phyloP scores from a whole-genome alignment of 2,888 invertebrate species.

The Sisyra terminalis region DNA sequence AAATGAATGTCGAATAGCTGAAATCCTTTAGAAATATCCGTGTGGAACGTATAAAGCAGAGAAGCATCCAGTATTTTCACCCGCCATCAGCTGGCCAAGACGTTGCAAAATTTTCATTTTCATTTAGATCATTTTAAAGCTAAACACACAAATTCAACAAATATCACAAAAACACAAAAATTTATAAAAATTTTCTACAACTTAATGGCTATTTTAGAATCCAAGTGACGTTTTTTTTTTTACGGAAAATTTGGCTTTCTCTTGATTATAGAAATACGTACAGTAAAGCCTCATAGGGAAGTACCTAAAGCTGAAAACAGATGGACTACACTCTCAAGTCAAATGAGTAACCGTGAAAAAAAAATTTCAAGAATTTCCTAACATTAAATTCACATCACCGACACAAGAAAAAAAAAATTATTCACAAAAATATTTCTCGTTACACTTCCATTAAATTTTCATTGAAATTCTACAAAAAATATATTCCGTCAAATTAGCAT shows the following conservation, averaged over 20 bases:
- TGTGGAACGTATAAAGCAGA: slow-evolving; percentile 7
- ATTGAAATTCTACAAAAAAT: neutral
- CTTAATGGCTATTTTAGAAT: slow-evolving; percentile 30
- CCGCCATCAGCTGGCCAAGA: slow-evolving; percentile 32
- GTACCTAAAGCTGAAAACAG: slow-evolving; percentile 57
- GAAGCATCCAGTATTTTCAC: slow-evolving; percentile 25
- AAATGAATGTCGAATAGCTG: too few species aligned
- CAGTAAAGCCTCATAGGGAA: slow-evolving; percentile 41
- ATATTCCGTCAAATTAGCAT: neutral
- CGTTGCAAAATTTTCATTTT: slow-evolving; percentile 33
- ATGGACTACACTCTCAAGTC: slow-evolving; percentile 45
- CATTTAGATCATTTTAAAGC: slow-evolving; percentile 32
- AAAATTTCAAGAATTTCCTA: neutral
- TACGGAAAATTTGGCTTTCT: slow-evolving; percentile 46
- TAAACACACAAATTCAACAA: slow-evolving; percentile 34
- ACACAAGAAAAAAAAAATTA: neutral
- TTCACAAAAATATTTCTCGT: neutral
- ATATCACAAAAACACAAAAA: slow-evolving; percentile 29
- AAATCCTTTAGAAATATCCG: too few species aligned
- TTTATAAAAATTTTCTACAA: slow-evolving; percentile 27
- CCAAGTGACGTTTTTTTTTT: slow-evolving; percentile 29
- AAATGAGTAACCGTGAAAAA: slow-evolving; percentile 19
- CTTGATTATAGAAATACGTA: slow-evolving; percentile 37
- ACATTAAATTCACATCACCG: neutral
- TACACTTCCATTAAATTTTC: neutral